Base-by-base conservation (phyloP, 2,113 vertebrate species). In the Himantopus leucocephalus region DNA sequence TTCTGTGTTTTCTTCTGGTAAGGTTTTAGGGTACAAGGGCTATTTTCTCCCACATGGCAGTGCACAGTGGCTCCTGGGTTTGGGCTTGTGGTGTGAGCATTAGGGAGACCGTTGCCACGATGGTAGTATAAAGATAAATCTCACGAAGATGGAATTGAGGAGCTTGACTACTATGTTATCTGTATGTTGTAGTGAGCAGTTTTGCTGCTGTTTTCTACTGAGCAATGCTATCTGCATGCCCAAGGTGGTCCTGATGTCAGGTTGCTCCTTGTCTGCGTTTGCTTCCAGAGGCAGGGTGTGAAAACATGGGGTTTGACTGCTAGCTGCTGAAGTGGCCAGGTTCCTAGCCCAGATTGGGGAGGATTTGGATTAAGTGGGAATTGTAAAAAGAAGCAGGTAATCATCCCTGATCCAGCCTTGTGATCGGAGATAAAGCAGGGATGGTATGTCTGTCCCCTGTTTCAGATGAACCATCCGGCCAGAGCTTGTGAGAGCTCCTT, bases 201-300 rank as follows among this genome's bases (percentile, higher is more conserved):
- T 41, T 78, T 58, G 60, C 52, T 55, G 26, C 6, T 23, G 32
- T 60, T 37, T 70, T 70, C 55, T 77, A 34, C 62, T 76, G 24
- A 29, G 43, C 9, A 41, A 4, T 14, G 24, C 15, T 34, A 8
- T 4, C 3, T 86, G 24, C 0, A 0, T 77, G 19, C 24, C 52
- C 22, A 32, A 8, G 26, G 29, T 47, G 13, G 11, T 60, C 24
- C 41, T 86, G 63, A 7, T 20, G 37, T 73, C 29, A 35, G 56
- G 14, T 53, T 58, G 27, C 34, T 70, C 26, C 30, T 77, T 0
- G 2, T 35, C 19, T 67, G 56, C 3, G 2, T 50, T 73, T 70
- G 32, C 23, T 58, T 85, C 8, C 60, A 35, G 64, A 78, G 63
- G 30, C 30, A 32, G 39, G n/a, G 5, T 50, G 10, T 66, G 64